Evolutionary conservation across 37 sponge, comb jelly and placozoan species (phyloP).

Genomic region (Aplysina aerophoba): DNA sequence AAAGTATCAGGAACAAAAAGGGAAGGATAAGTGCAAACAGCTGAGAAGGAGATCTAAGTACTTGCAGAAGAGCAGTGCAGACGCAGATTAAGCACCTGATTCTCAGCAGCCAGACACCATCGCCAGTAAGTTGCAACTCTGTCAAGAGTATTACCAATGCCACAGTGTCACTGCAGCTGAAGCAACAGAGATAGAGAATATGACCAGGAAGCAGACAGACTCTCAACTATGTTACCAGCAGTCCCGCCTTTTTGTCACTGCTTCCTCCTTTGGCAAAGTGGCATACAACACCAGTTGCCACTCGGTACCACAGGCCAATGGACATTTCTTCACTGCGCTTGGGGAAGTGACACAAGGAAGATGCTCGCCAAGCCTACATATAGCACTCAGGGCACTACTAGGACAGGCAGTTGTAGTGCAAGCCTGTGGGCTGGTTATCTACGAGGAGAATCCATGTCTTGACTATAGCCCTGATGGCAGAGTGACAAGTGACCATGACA

Average conservation of each 20-base stretch:
- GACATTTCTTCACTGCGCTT: neutral
- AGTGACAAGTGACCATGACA: too few species aligned
- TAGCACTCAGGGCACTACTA: neutral
- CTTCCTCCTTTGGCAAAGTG: conserved; percentile 29
- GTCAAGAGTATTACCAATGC: conserved; percentile 12
- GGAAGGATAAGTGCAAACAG: conserved; percentile 2
- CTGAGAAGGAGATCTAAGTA: too few species aligned
- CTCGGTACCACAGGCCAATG: neutral
- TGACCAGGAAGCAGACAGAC: conserved; percentile 9
- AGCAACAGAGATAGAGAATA: neutral
- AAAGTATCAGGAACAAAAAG: neutral
- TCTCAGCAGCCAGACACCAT: conserved; percentile 23
- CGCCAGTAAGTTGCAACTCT: neutral
- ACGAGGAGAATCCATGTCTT: neutral
- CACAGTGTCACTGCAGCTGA: neutral
- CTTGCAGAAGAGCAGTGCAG: neutral
- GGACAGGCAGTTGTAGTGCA: neutral
- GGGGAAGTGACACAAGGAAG: conserved; percentile 19
- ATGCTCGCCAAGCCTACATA: neutral
- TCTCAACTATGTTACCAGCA: neutral
- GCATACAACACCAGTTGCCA: conserved; percentile 37
- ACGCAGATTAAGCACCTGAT: conserved; percentile 14
- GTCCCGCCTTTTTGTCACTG: neutral
- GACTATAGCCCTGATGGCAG: neutral
- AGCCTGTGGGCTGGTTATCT: neutral